These are phyloP conservation scores for Propithecus deckenii DNA, from an alignment of 2,797 vertebrate species.

Conservation along the genomic window DNA sequence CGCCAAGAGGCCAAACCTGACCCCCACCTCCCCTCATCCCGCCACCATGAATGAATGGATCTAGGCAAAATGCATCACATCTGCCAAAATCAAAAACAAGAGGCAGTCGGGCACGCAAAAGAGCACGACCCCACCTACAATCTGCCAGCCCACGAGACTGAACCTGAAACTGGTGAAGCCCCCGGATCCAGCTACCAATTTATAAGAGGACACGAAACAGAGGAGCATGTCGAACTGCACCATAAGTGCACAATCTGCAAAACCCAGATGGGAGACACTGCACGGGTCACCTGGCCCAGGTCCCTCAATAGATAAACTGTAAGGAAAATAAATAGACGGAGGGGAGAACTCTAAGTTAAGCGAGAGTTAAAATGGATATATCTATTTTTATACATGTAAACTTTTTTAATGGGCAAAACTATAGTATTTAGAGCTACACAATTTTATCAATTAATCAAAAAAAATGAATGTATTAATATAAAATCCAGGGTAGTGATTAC, in stretches of 20 bases:
- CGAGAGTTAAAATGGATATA: neutral
- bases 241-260: neutral
- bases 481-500: neutral
- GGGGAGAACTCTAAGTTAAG: neutral
- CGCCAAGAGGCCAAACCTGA: no score
- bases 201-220: neutral
- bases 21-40: fast-evolving
- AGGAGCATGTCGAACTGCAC: neutral
- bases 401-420: neutral
- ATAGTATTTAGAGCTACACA: neutral
- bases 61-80: neutral
- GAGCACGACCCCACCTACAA: neutral
- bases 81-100: neutral
- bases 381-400: no score
- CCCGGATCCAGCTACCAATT: neutral
- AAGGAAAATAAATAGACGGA: neutral
- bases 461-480: neutral
- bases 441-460: neutral
- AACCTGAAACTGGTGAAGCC: neutral
- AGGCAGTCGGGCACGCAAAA: no score
- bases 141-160: no score
- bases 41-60: neutral
- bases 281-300: no score
- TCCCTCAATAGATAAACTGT: neutral
- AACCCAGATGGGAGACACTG: neutral